These are phyloP conservation scores for Thyatira batis DNA, from an alignment of 2,888 invertebrate genomes.

Conservation along the genomic window DNA sequence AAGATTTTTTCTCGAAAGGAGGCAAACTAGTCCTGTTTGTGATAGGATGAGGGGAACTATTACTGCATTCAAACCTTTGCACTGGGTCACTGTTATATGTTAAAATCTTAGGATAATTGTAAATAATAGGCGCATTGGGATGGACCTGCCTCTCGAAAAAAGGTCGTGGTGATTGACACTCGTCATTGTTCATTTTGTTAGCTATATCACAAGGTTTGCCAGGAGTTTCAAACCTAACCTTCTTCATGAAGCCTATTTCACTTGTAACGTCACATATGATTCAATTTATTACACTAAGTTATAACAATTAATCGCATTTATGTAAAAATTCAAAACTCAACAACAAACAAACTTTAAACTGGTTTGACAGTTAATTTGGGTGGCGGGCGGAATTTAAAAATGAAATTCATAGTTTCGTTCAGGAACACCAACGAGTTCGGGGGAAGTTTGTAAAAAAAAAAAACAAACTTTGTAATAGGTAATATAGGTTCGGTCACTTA, in stretches of 20 bases:
- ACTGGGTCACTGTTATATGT: conserved; percentile 57
- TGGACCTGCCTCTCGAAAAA: conserved; percentile 49
- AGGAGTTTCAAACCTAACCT: conserved; percentile 68
- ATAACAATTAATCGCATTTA: background rate
- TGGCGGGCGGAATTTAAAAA: too few relatives aligned
- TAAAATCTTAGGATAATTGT: conserved; percentile 38
- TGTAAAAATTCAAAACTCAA: background rate
- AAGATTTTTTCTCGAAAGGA: conserved; percentile 26
- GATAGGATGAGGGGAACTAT: conserved; percentile 64
- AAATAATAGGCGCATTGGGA: conserved; percentile 34
- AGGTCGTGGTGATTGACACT: conserved; percentile 73
- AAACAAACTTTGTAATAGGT: too few relatives aligned
- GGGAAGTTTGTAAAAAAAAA: too few relatives aligned
- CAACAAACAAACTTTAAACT: background rate
- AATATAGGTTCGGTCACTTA: too few relatives aligned
- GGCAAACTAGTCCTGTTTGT: conserved; percentile 50
- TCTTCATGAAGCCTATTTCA: conserved; percentile 57
- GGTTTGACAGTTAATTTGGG: background rate
- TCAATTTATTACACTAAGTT: background rate
- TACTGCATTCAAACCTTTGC: conserved; percentile 60
- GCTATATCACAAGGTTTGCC: conserved; percentile 25
- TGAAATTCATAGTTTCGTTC: too few relatives aligned
- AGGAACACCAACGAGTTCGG: too few relatives aligned
- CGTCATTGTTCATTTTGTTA: conserved; percentile 54
- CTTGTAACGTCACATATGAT: background rate